Conservation (phyloP, 2,113 vertebrate species). For the Alaudala cheleensis region DNA sequence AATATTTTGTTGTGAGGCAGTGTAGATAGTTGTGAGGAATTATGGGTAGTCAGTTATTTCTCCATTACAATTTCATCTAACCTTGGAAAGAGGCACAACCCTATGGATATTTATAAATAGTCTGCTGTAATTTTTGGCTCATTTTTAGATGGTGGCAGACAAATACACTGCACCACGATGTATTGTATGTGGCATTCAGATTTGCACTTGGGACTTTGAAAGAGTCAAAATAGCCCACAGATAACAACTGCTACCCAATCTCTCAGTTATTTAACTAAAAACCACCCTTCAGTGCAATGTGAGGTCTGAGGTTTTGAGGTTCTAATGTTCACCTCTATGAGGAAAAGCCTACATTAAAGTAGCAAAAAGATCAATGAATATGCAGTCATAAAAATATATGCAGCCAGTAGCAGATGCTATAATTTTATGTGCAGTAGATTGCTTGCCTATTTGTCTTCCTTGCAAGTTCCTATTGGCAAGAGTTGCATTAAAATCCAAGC, state of each 20-base stretch:
- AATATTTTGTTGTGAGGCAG: not conserved
- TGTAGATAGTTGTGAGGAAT: not conserved
- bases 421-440: not conserved
- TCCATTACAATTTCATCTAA: not conserved
- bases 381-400: not conserved
- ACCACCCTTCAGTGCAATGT: not conserved
- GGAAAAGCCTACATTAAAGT: not conserved
- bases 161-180: not conserved
- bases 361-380: not conserved
- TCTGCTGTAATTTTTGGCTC: not conserved
- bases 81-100: not conserved
- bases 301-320: not conserved
- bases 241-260: not conserved
- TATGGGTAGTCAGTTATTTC: not conserved
- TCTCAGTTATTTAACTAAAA: not conserved
- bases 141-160: not conserved
- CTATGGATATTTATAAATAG: not conserved
- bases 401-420: not conserved
- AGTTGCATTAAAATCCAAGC: not conserved
- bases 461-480: not conserved
- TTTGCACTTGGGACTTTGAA: not conserved
- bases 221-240: not conserved
- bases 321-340: not conserved
- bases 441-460: not conserved
- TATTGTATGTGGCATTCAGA: not conserved